Percentiles rank a stretch among this genome's conserved stretches.
phyloP scores from a whole-genome alignment of 2,113 vertebrate genomes.

The Dicaeum eximium region DNA sequence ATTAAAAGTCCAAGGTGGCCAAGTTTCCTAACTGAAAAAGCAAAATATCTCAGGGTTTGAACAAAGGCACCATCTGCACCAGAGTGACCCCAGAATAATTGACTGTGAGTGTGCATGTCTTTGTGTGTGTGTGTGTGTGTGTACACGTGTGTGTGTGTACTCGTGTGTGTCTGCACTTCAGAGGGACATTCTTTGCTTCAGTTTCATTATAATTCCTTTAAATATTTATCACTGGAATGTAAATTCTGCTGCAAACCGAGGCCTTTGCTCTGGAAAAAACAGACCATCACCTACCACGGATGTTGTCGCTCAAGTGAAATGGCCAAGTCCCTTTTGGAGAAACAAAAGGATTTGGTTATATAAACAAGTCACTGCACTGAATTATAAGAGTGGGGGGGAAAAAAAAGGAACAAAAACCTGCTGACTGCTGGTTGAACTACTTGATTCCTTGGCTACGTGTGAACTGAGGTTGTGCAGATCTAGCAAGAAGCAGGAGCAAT shows the following conservation, averaged over 20 bases:
- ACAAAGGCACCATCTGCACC: not conserved
- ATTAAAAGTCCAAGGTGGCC: not conserved
- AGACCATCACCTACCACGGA: not conserved
- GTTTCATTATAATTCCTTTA: conserved; percentile 62
- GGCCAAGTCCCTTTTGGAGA: conserved; percentile 31
- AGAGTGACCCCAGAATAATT: not conserved
- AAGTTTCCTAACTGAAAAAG: not conserved
- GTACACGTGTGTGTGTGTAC: not conserved
- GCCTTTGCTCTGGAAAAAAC: conserved; percentile 42
- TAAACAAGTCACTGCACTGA: conserved; percentile 45
- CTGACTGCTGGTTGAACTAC: not conserved
- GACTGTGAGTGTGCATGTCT: not conserved
- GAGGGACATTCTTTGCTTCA: conserved; percentile 33
- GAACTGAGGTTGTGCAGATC: conserved; percentile 34
- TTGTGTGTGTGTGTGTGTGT: not conserved
- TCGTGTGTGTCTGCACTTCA: not conserved
- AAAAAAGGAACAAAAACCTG: not conserved
- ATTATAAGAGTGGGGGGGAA: not conserved
- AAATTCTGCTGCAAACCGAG: conserved; percentile 60
- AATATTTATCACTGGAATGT: conserved; percentile 72
- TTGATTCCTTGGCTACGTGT: not conserved
- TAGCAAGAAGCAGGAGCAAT: not conserved
- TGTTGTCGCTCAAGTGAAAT: conserved; percentile 37
- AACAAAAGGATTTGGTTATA: conserved; percentile 57
- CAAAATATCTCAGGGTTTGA: conserved; percentile 2